Evolutionary conservation across 2,113 vertebrate species (phyloP).

Genomic region (Cheilinus undulatus): DNA sequence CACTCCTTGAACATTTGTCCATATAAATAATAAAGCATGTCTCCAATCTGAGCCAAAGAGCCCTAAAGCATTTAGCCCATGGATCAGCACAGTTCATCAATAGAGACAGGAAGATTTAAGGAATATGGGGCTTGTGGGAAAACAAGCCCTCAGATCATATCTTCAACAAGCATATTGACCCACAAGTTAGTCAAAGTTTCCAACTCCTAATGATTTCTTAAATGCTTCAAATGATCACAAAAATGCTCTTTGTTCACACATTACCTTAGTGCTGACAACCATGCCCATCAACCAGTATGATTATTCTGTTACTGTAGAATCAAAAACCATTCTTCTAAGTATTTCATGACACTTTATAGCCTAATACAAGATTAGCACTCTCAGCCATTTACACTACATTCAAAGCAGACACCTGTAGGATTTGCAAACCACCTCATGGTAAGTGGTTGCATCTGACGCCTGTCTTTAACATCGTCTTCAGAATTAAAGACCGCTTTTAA

Average conservation of each 20-base stretch:
- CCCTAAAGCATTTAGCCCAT: slow-evolving; percentile 36
- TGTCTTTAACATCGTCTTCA: too few relatives aligned
- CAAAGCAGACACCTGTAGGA: too few relatives aligned
- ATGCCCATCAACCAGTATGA: too few relatives aligned
- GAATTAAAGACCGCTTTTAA: not conserved
- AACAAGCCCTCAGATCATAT: slow-evolving; percentile 4
- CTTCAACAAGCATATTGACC: not conserved
- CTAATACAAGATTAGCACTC: too few relatives aligned
- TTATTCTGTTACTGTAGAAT: too few relatives aligned
- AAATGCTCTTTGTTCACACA: too few relatives aligned
- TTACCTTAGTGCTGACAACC: too few relatives aligned
- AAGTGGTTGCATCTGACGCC: not conserved
- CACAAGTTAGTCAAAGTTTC: not conserved
- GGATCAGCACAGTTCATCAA: slow-evolving; percentile 53
- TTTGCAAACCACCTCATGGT: not conserved
- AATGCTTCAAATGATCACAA: too few relatives aligned
- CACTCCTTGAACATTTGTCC: slow-evolving; percentile 52
- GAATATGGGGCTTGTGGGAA: slow-evolving; percentile 24
- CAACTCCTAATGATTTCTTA: not conserved
- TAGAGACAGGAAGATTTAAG: slow-evolving; percentile 49
- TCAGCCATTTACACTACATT: too few relatives aligned
- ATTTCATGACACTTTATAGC: too few relatives aligned
- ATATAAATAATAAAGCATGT: slow-evolving; percentile 50
- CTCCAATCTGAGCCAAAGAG: slow-evolving; percentile 27
- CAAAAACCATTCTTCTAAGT: too few relatives aligned